Conservation (phyloP, 2,113 vertebrate species). For the Crotalus tigris region DNA sequence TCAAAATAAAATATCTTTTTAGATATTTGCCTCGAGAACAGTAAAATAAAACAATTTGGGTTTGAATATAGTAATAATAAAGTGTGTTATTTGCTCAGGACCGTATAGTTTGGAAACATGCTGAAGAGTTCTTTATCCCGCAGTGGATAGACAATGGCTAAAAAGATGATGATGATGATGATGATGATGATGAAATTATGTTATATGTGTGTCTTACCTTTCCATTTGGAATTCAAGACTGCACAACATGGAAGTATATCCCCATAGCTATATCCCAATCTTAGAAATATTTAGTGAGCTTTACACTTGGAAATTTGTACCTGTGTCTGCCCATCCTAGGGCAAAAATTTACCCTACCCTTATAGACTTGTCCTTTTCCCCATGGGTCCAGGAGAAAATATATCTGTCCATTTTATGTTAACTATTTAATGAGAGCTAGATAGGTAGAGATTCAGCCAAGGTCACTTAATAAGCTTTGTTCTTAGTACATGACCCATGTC, state of each 20-base stretch:
- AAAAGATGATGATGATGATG: too few species aligned
- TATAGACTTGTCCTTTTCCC: not conserved
- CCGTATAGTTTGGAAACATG: too few species aligned
- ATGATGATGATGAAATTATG: not conserved
- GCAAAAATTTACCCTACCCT: not conserved
- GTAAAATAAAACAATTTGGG: not conserved
- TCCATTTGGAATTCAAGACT: not conserved
- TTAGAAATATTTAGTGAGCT: not conserved
- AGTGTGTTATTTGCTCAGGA: not conserved
- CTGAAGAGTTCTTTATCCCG: too few species aligned
- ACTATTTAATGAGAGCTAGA: not conserved
- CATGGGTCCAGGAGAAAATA: not conserved
- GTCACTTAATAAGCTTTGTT: not conserved
- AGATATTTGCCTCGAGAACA: not conserved
- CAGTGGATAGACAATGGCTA: too few species aligned
- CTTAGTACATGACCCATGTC: not conserved
- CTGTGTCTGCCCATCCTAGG: not conserved
- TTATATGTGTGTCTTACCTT: not conserved
- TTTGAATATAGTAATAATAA: not conserved
- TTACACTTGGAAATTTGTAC: not conserved
- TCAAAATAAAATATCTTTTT: not conserved
- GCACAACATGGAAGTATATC: not conserved
- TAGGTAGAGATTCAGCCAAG: not conserved
- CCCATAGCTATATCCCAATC: not conserved
- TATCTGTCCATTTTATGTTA: not conserved